A percentile compares a stretch with the other conserved stretches of the same genome.
These are phyloP conservation scores for Probosciger aterrimus DNA, from an alignment of 2,113 vertebrate genomes.

Conservation along the genomic window DNA sequence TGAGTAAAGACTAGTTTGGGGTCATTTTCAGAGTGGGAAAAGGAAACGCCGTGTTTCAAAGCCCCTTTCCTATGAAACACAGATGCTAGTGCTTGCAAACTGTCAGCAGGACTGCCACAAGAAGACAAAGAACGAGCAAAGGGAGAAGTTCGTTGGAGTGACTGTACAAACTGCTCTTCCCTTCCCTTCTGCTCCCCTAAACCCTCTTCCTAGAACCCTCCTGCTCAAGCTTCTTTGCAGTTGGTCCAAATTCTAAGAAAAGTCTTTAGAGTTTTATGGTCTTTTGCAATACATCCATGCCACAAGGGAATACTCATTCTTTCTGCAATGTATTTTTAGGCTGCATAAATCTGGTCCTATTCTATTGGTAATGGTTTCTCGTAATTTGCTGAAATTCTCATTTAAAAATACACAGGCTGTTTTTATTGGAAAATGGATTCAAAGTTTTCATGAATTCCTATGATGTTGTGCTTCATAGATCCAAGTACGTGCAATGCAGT, in stretches of 20 bases:
- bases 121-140: neutral
- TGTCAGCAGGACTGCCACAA: neutral
- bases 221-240: neutral
- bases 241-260: neutral
- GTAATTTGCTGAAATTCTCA: neutral
- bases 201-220: neutral
- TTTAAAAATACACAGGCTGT: neutral
- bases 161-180: neutral
- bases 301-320: conserved; percentile 1
- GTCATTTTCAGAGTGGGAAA: neutral
- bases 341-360: neutral
- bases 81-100: neutral
- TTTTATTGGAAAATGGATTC: neutral
- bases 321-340: conserved; percentile 8
- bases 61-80: neutral
- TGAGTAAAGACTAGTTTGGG: neutral
- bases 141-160: neutral
- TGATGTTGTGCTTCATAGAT: neutral
- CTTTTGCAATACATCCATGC: neutral
- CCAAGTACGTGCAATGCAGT: neutral
- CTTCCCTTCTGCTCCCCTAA: neutral
- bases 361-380: neutral
- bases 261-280: neutral
- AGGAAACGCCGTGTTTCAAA: neutral
- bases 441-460: neutral